Base-by-base conservation (phyloP, 2,797 vertebrate species). In the Chanos chanos region DNA sequence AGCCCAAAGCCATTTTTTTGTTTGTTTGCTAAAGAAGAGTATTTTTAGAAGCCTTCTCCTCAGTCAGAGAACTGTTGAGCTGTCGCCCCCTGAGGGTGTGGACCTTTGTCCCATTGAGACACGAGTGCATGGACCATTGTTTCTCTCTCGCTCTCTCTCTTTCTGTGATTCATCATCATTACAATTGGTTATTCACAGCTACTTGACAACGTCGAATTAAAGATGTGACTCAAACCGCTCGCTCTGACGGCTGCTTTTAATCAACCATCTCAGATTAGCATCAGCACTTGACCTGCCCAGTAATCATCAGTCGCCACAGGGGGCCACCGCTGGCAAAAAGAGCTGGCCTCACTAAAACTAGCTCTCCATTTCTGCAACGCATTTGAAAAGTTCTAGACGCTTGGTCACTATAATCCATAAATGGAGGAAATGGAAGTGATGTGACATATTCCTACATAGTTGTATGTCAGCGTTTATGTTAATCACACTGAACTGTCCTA, bases 201-300 rank as follows among this genome's bases (percentile, higher is more conserved):
- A 8, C 59, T 68, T 45, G 56, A 64, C 66, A 71, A 62, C 3
- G 3, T 50, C 41, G 49, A 53, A 65, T 68, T 66, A 63, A 25
- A 31, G n/a, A 18, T 19, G 30, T 43, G 66, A 63, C 62, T 70
- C 33, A 41, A 43, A 21, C 33, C 9, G 15, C n/a, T n/a, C n/a
- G 41, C 59, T 53, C 50, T 16, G 21, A 59, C 40, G 37, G 52
- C 43, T 43, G 28, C 41, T 54, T 40, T 60, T 66, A 72, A 74
- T 74, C 59, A 71, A 44, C 48, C 57, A 65, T n/a, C 61, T 62
- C 52, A 61, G 44, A 64, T 70, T 48, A 60, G 64, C 61, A 49
- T 68, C 55, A 15, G 43, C 19, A 25, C 60, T 52, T 65, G 43
- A 64, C 30, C 64, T 56, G 45, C 44, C 37, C 22, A 22, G 5